Evolutionary conservation across 1,140 invertebrate species (phyloP), one percentile per base, ranked within the genome.

Genomic region (Diabrotica virgifera): DNA sequence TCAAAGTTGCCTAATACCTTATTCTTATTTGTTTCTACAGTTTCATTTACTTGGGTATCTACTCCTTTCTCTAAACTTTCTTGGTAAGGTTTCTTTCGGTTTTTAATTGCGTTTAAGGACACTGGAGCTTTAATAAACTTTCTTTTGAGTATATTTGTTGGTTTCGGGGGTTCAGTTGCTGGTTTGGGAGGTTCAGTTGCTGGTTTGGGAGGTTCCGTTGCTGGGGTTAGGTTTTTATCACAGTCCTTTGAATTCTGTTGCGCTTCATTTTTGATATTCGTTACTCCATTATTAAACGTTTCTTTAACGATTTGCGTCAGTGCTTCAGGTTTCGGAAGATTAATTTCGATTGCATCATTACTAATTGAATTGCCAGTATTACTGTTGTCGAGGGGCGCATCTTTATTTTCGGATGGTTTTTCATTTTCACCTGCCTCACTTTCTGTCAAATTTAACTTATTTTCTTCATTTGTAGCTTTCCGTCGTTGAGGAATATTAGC

Each of bases 401-500:
- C 24, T 10, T 46, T 37, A 51, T 52, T 5, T 53, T 37, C 56
- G 58, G 65, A 61, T 59, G 35, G 11, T 62, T 12, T 36, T 12
- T 53, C 50, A 7, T 50, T 53, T 7, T 66, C 55, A 5, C 11
- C 10, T 56, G 12, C 13, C 52, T 56, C 56, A 14, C 50, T 10
- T 14, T 9, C 12, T 36, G 24, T 35, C 64, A 35, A 24, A 24
- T 58, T 59, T 62, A 64, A 57, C n/a, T 62, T 60, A 52, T 24
- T 52, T n/a, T 50, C 36, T 36, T 63, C 36, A 58, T 58, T 52
- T 5, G 36, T 46, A 9, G 60, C 36, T 66, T 78, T 78, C 57
- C 72, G 67, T 60, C 77, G 59, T 65, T 76, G 76, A 5, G 75
- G 74, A 59, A 78, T 76, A 68, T 77, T 78, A 9, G 75, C 75